phyloP scores from a whole-genome alignment of 2,113 vertebrate genomes.

The Phrynosoma blainvillii region DNA sequence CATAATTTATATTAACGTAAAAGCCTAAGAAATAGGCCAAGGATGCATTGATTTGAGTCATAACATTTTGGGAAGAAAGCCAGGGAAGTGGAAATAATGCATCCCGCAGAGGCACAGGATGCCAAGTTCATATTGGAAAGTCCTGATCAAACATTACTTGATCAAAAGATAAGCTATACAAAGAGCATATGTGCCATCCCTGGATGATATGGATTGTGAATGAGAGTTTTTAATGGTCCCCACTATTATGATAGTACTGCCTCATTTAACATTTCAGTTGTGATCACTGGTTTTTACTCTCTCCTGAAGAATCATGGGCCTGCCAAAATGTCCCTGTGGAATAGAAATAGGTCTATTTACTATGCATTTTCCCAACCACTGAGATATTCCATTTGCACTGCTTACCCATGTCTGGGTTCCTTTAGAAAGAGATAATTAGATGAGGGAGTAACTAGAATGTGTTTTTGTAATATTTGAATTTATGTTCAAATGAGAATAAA shows the following conservation, averaged over 20 bases:
- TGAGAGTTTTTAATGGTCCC: not conserved
- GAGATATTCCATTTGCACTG: not conserved
- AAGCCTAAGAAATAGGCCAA: not conserved
- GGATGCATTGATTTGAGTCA: not conserved
- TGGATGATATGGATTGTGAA: not conserved
- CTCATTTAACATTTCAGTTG: not conserved
- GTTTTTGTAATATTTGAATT: not conserved
- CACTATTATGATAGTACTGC: not conserved
- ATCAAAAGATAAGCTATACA: conserved; percentile 6
- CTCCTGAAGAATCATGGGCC: not conserved
- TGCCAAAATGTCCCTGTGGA: not conserved
- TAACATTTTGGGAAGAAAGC: not conserved
- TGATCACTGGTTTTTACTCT: not conserved
- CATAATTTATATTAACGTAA: not conserved
- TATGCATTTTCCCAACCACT: not conserved
- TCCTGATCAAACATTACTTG: not conserved
- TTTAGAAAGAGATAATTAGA: not conserved
- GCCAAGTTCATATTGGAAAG: not conserved
- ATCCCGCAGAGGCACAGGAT: not conserved
- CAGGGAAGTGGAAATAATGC: conserved; percentile 11
- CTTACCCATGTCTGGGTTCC: not conserved
- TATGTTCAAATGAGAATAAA: not conserved
- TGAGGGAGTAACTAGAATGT: not conserved
- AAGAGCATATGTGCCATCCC: not conserved
- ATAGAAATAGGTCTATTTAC: not conserved